Evolutionary conservation across 1,140 invertebrate species (phyloP).

Genomic region (Oncopeltus fasciatus): DNA sequence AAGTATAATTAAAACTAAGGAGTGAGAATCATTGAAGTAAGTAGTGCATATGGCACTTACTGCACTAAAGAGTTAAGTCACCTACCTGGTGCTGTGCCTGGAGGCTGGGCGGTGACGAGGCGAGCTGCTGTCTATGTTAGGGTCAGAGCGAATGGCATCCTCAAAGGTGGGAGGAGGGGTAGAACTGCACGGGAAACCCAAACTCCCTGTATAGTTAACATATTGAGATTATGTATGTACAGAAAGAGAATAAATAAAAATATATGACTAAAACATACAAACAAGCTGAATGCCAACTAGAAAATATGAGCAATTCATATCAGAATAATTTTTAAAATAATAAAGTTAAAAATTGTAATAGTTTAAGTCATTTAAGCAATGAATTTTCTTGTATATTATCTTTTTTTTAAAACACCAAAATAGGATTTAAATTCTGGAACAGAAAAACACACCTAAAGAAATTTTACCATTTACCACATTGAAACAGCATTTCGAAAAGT

Average conservation of each 20-base stretch:
- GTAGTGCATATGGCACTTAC: too few species aligned
- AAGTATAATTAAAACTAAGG: neutral
- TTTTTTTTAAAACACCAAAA: too few species aligned
- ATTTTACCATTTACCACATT: too few species aligned
- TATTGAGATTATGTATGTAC: neutral
- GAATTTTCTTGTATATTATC: too few species aligned
- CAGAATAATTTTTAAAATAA: too few species aligned
- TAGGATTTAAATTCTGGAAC: too few species aligned
- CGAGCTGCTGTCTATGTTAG: slow-evolving; percentile 34
- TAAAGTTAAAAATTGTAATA: neutral
- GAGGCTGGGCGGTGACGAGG: slow-evolving; percentile 30
- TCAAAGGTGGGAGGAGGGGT: slow-evolving; percentile 79
- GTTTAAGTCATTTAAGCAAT: too few species aligned
- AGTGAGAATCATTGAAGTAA: neutral
- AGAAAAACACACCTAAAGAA: too few species aligned
- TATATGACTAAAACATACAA: too few species aligned
- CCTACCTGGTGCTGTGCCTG: slow-evolving; percentile 28
- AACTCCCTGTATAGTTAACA: slow-evolving; percentile 24
- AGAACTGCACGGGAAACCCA: slow-evolving; percentile 53
- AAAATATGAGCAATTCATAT: too few species aligned
- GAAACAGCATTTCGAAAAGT: too few species aligned
- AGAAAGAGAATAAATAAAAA: neutral
- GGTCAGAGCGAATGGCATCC: slow-evolving; percentile 41
- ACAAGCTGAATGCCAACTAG: too few species aligned
- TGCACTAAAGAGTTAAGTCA: neutral